Evolutionary conservation across 2,888 invertebrate genomes (phyloP).

Genomic region (Phania funesta): DNA sequence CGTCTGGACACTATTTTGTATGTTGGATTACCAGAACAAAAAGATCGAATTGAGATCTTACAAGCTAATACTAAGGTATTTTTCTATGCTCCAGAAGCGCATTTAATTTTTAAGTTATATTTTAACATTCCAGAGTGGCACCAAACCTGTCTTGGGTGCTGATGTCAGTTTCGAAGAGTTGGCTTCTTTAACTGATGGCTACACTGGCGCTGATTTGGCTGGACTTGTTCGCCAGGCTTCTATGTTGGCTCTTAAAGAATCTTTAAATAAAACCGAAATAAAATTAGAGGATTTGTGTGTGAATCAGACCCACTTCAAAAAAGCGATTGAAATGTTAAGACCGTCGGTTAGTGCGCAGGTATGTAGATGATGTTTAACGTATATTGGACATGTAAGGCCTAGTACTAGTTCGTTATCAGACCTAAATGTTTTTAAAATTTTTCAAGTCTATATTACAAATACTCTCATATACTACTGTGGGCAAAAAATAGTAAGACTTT

Average conservation of each 20-base stretch:
- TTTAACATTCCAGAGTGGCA: conserved; percentile 84
- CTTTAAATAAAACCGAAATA: conserved; percentile 83
- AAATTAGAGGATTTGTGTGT: conserved; percentile 83
- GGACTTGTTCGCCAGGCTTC: conserved; percentile 94
- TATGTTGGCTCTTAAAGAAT: conserved; percentile 88
- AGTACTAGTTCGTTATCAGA: too few relatives aligned
- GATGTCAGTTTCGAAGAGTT: conserved; percentile 89
- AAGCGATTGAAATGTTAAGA: conserved; percentile 88
- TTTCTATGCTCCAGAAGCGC: background rate
- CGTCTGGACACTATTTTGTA: conserved; percentile 94
- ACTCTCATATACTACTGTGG: too few relatives aligned
- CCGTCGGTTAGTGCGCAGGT: conserved; percentile 92
- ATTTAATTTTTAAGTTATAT: background rate
- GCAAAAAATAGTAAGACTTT: too few relatives aligned
- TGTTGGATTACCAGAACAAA: conserved; percentile 90
- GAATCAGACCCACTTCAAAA: conserved; percentile 86
- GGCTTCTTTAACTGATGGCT: conserved; percentile 87
- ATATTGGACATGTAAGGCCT: background rate
- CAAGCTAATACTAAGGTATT: conserved; percentile 91
- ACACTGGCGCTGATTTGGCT: conserved; percentile 96
- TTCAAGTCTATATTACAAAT: too few relatives aligned
- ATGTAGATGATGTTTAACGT: conserved; percentile 59
- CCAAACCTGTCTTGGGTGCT: conserved; percentile 86
- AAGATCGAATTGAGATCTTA: conserved; percentile 93
- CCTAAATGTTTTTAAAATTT: too few relatives aligned